Base-by-base conservation (phyloP, 2,888 invertebrate genomes). In the Tiphia femorata region DNA sequence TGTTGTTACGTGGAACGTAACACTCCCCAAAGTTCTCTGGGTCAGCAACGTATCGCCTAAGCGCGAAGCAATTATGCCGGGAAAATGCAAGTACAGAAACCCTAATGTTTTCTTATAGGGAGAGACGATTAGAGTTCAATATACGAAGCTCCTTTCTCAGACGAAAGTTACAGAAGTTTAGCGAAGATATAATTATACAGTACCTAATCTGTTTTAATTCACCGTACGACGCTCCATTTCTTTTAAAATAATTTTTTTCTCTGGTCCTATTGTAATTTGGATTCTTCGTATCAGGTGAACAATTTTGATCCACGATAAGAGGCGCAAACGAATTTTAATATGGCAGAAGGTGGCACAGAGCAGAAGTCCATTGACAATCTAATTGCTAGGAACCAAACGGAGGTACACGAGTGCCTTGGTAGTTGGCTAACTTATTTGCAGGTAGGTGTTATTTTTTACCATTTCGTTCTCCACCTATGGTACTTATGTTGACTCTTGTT, bases 351-450 rank as follows among this genome's bases (percentile, higher is more conserved):
- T 37, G 75, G 73, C 50, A 58, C 66, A 25, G 75, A 74, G 62
- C 67, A 70, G 60, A 80, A 79, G 67, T 53, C 77, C 47, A 72
- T 72, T 27, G 81, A 82, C 61, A 80, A 76, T 77, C 78, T 80
- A 69, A 70, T 74, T 58, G 72, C 76, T 19, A 78, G 76, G 46
- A 74, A 70, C 67, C 81, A 80, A 67, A 77, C 75, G 62, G 82
- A 82, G 57, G 72, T 82, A 58, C 80, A 81, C 62, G 83, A 83
- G 70, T 83, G 82, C 70, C 76, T 83, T 40, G 77, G 78, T 47
- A 82, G 79, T 64, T 83, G 83, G 83, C 67, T 82, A 17, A 76
- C 77, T 50, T 83, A 83, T 72, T 73, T 83, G 53, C 83, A 83
- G 81, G 83, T 83, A 62, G 44, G 67, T 69, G 33, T 2, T 40